phyloP scores from a whole-genome alignment of 2,797 vertebrate species.

The Acridotheres tristis region DNA sequence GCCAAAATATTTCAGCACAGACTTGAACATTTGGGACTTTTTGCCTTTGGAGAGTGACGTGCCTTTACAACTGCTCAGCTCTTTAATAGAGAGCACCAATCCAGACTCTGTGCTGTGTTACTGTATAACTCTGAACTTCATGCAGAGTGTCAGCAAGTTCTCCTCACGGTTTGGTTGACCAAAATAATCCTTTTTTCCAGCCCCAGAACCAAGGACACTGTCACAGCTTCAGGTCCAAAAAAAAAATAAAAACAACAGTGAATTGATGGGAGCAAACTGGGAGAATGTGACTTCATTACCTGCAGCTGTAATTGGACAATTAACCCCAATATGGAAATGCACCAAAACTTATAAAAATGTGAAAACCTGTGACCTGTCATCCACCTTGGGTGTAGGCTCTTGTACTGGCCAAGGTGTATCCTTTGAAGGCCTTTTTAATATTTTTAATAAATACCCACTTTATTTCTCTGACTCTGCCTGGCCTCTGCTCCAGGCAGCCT shows the following conservation, averaged over 20 bases:
- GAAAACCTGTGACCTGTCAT: rapidly evolving
- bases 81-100: too few relatives aligned
- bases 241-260: rapidly evolving
- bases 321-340: not conserved
- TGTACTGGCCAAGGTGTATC: not conserved
- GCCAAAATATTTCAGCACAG: too few relatives aligned
- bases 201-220: rapidly evolving
- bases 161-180: not conserved
- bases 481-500: not conserved
- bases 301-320: too few relatives aligned
- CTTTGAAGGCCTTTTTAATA: not conserved
- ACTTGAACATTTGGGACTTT: too few relatives aligned
- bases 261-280: not conserved
- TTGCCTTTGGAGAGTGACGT: too few relatives aligned
- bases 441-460: not conserved
- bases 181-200: not conserved
- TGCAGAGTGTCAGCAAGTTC: rapidly evolving
- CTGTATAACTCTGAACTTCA: too few relatives aligned
- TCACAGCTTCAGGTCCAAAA: not conserved
- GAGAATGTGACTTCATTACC: not conserved
- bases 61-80: too few relatives aligned
- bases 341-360: not conserved
- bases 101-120: not conserved
- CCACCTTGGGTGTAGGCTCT: too few relatives aligned
- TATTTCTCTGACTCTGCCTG: not conserved